Evolutionary conservation across 2,888 invertebrate species (phyloP), one percentile per base, ranked within the genome.

Genomic region (Caradrina clavipalpis): DNA sequence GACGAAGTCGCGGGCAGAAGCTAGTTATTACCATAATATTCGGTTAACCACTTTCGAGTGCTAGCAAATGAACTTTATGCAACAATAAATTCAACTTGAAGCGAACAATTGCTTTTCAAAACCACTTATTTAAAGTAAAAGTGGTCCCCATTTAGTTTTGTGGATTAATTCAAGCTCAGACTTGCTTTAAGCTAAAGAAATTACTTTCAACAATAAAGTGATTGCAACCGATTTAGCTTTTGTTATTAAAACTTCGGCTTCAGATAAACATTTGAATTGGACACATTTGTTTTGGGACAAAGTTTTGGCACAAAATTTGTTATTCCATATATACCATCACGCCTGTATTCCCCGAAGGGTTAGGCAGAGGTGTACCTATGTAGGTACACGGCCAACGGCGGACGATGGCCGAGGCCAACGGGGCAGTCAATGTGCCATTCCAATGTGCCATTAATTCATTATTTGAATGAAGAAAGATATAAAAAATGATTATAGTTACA

Each of bases 101-200:
- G 39, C 4, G 8, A 60, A 69, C 31, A 68, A 81, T 78, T 67
- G 67, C 65, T 73, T 70, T 64, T 57, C 15, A n/a, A 62, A 73
- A 73, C 67, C 79, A 78, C 39, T 78, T 56, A 70, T 65, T 68
- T 54, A 11, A 80, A 80, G 5, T 76, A 35, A 66, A 63, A 49
- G 62, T n/a, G 57, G 45, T 22, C n/a, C 22, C 50, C 19, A 13
- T 49, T 66, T 55, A 45, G 60, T 56, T 60, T 55, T 60, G 1
- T 13, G 31, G 35, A 64, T 78, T 62, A 50, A 78, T 67, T 64
- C 53, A 55, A 64, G 45, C 31, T 51, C 4, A 39, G 21, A n/a
- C 15, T 62, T 51, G 11, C 13, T 64, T 56, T 42, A 55, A 64
- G 26, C 11, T 31, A 45, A 45, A 47, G 21, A 35, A 26, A 31